These are phyloP conservation scores for Odontomachus brunneus DNA, from an alignment of 1,140 invertebrate genomes.

Conservation along the genomic window DNA sequence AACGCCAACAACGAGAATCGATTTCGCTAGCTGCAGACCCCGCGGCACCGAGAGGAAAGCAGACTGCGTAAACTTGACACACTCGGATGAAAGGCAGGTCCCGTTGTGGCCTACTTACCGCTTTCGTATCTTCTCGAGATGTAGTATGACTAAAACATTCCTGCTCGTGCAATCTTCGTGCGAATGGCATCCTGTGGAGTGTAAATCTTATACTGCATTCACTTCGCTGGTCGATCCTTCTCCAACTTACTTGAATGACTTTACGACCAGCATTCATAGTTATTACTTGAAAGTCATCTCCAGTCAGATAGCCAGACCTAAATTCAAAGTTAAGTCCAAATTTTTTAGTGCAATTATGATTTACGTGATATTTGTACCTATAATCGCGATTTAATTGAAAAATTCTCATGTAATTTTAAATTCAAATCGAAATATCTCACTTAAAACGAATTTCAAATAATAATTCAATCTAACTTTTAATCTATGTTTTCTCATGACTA, in stretches of 20 bases:
- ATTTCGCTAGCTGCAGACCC: slow-evolving; percentile 67
- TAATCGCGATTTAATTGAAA: too few species aligned
- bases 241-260: slow-evolving; percentile 5
- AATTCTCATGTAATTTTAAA: too few species aligned
- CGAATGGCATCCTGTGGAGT: background rate
- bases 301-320: too few species aligned
- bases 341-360: too few species aligned
- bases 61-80: slow-evolving; percentile 75
- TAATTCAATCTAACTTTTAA: too few species aligned
- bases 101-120: slow-evolving; percentile 84
- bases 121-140: slow-evolving; percentile 78
- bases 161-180: background rate
- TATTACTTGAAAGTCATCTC: too few species aligned
- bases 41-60: slow-evolving; percentile 50
- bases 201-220: background rate
- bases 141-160: slow-evolving; percentile 36
- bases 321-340: too few species aligned
- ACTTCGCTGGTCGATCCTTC: background rate
- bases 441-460: too few species aligned
- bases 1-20: slow-evolving; percentile 51
- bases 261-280: too few species aligned
- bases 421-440: too few species aligned
- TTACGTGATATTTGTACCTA: too few species aligned
- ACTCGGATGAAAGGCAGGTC: slow-evolving; percentile 82
- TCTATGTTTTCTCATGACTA: too few species aligned